Percentiles rank a stretch among this genome's conserved stretches.
Conservation (phyloP, 2,888 invertebrate species). For the Agelastica alni region DNA sequence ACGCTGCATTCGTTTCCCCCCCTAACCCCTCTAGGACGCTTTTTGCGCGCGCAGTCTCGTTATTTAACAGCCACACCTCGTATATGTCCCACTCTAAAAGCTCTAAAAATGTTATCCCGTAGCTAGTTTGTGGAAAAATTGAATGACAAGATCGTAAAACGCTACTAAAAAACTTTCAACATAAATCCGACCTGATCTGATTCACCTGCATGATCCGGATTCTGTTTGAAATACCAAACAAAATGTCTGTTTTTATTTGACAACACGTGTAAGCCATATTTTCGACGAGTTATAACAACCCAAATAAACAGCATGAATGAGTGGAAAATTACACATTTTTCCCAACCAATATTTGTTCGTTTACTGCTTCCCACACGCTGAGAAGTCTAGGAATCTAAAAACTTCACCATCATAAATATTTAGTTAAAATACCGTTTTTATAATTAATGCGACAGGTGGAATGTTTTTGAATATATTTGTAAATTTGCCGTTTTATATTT, state of each 20-base stretch:
- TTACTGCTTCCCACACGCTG: slow-evolving; percentile 7
- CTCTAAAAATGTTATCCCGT: too few species aligned
- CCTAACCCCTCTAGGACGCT: too few species aligned
- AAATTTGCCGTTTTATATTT: too few species aligned
- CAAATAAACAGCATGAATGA: slow-evolving; percentile 10
- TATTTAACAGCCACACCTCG: too few species aligned
- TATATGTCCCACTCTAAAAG: too few species aligned
- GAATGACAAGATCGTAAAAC: too few species aligned
- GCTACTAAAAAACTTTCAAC: too few species aligned
- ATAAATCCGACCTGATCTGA: too few species aligned
- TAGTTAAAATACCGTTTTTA: background rate
- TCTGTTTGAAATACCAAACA: background rate
- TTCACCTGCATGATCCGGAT: background rate
- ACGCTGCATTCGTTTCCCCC: too few species aligned
- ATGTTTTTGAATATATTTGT: too few species aligned
- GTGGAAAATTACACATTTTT: slow-evolving; percentile 4
- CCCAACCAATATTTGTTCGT: background rate
- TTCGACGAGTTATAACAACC: background rate
- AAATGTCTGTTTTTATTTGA: background rate
- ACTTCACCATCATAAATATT: background rate
- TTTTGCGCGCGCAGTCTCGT: too few species aligned
- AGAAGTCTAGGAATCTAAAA: slow-evolving; percentile 5
- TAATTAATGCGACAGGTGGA: background rate
- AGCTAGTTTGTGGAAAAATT: too few species aligned
- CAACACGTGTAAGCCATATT: slow-evolving; percentile 9